Conservation (phyloP, 2,113 vertebrate species). For the Pseudopipra pipra region DNA sequence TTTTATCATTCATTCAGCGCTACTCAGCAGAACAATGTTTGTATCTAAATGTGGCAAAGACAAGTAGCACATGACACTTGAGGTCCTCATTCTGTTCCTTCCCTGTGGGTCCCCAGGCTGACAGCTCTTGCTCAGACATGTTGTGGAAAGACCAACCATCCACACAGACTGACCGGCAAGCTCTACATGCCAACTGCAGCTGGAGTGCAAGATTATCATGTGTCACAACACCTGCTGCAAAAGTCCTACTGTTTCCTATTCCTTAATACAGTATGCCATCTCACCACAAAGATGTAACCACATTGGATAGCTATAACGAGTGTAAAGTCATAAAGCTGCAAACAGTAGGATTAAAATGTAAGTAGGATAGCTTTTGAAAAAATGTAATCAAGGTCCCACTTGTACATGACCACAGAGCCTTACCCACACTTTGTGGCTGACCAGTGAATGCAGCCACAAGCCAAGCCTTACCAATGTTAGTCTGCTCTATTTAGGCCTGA, state of each 20-base stretch:
- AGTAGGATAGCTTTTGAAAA: neutral
- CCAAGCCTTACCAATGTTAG: neutral
- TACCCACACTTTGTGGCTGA: neutral
- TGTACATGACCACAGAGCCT: neutral
- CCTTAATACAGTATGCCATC: neutral
- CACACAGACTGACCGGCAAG: fast-evolving
- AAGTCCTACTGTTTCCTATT: neutral
- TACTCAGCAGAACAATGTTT: neutral
- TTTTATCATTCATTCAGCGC: neutral
- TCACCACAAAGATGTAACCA: neutral
- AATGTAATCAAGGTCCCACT: neutral
- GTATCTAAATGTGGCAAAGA: neutral
- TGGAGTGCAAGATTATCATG: fast-evolving
- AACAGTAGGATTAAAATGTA: neutral
- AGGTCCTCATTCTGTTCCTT: neutral
- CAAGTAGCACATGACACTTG: neutral
- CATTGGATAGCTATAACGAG: neutral
- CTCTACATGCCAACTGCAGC: neutral
- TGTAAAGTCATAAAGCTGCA: neutral
- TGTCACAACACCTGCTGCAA: neutral
- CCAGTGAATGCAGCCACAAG: neutral
- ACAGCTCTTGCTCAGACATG: neutral
- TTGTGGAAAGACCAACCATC: neutral
- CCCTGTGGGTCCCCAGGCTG: neutral
- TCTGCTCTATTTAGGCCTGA: neutral